Base-by-base conservation (phyloP, 2,888 invertebrate genomes). In the Catotricha subobsoleta region DNA sequence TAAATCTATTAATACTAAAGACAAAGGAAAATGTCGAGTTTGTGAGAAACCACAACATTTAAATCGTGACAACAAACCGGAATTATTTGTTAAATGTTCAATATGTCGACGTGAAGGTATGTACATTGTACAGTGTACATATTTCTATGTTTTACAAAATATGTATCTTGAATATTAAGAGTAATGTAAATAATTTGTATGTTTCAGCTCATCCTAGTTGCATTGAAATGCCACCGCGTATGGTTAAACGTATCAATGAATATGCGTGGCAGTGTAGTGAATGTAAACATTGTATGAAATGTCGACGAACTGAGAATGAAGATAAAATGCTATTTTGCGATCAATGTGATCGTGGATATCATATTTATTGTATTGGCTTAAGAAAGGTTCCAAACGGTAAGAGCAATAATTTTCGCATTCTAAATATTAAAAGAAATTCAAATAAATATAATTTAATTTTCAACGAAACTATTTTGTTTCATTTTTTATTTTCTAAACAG, bases 271-370 rank as follows among this genome's bases (percentile, higher is more conserved):
- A 86, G 62, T 94, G 92, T 59, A 81, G 81, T 50, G 88, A 87
- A 52, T 94, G 92, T 64, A 92, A 92, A 67, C 75, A 77, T 38
- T 94, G 94, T 65, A 75, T 78, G 47, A 73, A 77, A 48, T 94
- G 92, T 62, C 72, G 74, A 51, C 78, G 78, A 58, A 77, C 80
- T 27, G 76, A 76, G 48, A 80, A 83, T 59, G 84, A 83, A 66
- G 84, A 84, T 55, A 83, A 86, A 65, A 88, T 91, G 86, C 71
- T 92, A 54, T 90, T 82, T 65, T 94, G 92, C 62, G 91, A 92
- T 62, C 77, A 82, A 54, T 94, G 92, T 65, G 92, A 92, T 66
- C 70, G 91, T 56, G 91, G 91, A 63, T 90, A 82, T 65, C 92
- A 92, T 60, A 82, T 86, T 48, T 86, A 83, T 66, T 94, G 92